A percentile compares a stretch with the other conserved stretches of the same genome.
Conservation (phyloP, 2,888 invertebrate genomes). For the Aspidiotus rigidus region DNA sequence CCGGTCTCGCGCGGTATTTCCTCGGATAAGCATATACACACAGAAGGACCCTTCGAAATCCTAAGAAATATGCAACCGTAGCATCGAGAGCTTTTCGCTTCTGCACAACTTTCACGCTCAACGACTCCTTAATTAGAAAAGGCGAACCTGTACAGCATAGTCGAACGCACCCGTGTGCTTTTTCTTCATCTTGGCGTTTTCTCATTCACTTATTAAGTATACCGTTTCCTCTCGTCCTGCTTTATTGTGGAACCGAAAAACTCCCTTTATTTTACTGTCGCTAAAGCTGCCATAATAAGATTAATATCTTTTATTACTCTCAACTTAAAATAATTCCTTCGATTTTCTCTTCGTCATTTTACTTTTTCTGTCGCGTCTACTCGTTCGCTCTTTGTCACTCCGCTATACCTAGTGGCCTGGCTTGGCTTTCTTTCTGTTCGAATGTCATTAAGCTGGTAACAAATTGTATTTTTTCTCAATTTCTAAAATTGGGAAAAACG, state of each 20-base stretch:
- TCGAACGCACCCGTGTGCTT: constrained; percentile 5
- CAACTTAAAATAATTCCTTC: constrained; percentile 15
- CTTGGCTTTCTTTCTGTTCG: too few relatives aligned
- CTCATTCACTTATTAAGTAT: neutral
- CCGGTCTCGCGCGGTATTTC: neutral
- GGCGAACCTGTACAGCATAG: constrained; percentile 22
- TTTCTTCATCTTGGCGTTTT: constrained; percentile 17
- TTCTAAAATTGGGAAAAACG: too few relatives aligned
- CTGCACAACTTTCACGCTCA: constrained; percentile 30
- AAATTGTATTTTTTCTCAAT: too few relatives aligned
- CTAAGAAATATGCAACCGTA: constrained; percentile 22
- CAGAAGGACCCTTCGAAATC: constrained; percentile 9
- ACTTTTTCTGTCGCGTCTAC: too few relatives aligned
- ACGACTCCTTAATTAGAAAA: constrained; percentile 30
- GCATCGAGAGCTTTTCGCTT: constrained; percentile 23
- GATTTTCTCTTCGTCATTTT: neutral
- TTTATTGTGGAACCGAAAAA: constrained; percentile 22
- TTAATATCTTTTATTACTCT: constrained; percentile 32
- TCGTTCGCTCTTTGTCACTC: too few relatives aligned
- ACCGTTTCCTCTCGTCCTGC: constrained; percentile 13
- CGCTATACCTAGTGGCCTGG: too few relatives aligned
- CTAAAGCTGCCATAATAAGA: constrained; percentile 30
- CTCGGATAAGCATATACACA: neutral
- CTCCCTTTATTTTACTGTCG: constrained; percentile 19
- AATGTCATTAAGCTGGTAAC: too few relatives aligned